Conservation (phyloP, 1,140 invertebrate genomes). For the Episyrphus balteatus region DNA sequence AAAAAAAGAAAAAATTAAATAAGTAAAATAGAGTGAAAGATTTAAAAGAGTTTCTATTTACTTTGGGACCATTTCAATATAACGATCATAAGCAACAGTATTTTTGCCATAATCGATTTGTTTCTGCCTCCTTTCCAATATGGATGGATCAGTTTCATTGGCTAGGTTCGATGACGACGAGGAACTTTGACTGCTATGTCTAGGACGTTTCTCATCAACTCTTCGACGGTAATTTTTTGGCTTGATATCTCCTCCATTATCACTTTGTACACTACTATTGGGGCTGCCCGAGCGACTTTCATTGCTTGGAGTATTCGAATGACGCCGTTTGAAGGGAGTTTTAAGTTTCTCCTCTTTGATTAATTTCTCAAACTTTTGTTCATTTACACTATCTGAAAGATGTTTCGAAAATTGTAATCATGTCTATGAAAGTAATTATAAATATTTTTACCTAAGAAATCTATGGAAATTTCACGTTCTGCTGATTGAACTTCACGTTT, state of each 20-base stretch:
- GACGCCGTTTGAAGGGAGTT: constrained; percentile 33
- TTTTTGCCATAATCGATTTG: constrained; percentile 94
- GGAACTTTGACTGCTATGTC: constrained; percentile 26
- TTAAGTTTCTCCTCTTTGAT: constrained; percentile 35
- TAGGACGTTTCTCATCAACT: constrained; percentile 16
- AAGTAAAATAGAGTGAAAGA: constrained; percentile 1
- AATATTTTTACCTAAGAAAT: constrained; percentile 21
- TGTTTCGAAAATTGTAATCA: constrained; percentile 1
- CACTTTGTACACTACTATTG: constrained; percentile 13
- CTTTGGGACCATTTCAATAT: constrained; percentile 60
- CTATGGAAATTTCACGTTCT: constrained; percentile 23
- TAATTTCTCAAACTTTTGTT: constrained; percentile 30
- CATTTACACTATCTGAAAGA: constrained; percentile 21
- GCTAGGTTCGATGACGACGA: constrained; percentile 35
- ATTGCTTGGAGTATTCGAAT: constrained; percentile 23
- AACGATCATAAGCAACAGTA: constrained; percentile 77
- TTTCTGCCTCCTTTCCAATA: constrained; percentile 72
- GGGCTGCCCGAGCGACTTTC: constrained; percentile 27
- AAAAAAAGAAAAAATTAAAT: constrained; percentile 7
- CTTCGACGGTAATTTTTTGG: no score
- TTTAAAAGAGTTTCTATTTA: constrained; percentile 36
- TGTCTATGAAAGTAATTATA: background rate
- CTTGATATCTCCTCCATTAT: constrained; percentile 1
- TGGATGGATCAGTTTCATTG: constrained; percentile 58
- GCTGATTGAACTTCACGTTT: background rate